Conservation (phyloP, 2,888 invertebrate species). For the Orthosia incerta region DNA sequence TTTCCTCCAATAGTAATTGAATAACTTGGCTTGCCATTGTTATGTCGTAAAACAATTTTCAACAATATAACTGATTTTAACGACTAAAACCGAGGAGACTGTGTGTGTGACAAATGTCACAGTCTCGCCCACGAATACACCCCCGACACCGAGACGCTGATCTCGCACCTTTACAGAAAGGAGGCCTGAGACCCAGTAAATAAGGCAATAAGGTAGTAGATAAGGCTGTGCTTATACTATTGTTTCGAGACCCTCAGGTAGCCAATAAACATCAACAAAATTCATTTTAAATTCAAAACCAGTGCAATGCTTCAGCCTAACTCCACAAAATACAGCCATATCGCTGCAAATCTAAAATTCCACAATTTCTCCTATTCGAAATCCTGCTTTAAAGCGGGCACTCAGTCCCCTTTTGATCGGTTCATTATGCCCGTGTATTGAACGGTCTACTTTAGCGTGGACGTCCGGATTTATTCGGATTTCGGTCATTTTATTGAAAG, state of each 20-base stretch:
- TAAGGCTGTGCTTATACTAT: neutral
- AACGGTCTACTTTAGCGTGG: constrained; percentile 30
- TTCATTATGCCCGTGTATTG: constrained; percentile 38
- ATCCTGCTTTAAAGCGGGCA: constrained; percentile 22
- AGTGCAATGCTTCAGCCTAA: neutral
- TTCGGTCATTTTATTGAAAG: constrained; percentile 43
- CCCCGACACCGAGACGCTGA: no score
- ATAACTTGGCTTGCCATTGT: no score
- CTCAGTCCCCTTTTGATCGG: constrained; percentile 38
- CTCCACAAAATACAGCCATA: constrained; percentile 3
- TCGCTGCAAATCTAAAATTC: constrained; percentile 34
- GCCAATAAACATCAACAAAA: neutral
- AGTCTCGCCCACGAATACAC: no score
- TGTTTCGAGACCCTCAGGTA: neutral
- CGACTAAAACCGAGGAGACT: no score
- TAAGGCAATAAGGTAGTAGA: no score
- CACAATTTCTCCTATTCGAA: constrained; percentile 26
- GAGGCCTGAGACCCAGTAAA: no score
- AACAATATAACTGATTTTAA: no score
- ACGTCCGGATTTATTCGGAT: constrained; percentile 26
- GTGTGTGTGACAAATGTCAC: no score
- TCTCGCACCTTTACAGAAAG: no score
- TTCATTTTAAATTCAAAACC: neutral
- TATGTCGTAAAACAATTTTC: no score
- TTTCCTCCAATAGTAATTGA: no score